Evolutionary conservation across 2,888 invertebrate species (phyloP).

Genomic region (Alitta virens): DNA sequence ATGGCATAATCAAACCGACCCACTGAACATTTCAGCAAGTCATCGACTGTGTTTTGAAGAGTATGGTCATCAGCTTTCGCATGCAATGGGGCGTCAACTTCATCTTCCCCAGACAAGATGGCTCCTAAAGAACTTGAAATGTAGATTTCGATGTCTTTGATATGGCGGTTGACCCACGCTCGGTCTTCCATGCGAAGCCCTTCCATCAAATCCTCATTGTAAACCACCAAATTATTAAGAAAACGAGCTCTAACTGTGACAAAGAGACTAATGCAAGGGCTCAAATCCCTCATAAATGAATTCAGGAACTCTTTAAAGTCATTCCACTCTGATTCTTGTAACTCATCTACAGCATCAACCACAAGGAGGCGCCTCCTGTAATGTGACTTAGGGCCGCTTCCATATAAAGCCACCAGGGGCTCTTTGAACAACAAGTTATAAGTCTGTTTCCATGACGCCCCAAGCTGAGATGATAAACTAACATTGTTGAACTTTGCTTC

Average conservation of each 20-base stretch:
- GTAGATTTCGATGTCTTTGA: conserved; percentile 29
- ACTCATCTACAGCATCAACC: conserved; percentile 23
- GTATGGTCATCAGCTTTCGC: conserved; percentile 26
- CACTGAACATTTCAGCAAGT: conserved; percentile 24
- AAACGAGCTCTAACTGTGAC: conserved; percentile 12
- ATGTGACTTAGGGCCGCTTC: neutral
- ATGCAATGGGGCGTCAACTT: conserved; percentile 18
- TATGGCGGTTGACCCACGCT: conserved; percentile 20
- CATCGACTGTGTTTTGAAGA: conserved; percentile 26
- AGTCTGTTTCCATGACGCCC: conserved; percentile 10
- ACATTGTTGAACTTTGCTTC: conserved; percentile 12
- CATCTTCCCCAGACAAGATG: conserved; percentile 28
- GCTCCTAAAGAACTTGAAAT: conserved; percentile 22
- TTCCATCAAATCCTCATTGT: conserved; percentile 15
- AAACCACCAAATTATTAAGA: conserved; percentile 5
- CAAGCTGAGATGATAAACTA: neutral
- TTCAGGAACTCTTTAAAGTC: conserved; percentile 14
- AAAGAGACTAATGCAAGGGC: conserved; percentile 14
- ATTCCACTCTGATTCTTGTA: conserved; percentile 8
- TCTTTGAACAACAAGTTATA: conserved; percentile 20
- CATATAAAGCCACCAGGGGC: conserved; percentile 22
- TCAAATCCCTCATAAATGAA: conserved; percentile 13
- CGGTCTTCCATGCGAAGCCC: conserved; percentile 21
- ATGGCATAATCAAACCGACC: conserved; percentile 29
- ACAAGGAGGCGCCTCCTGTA: conserved; percentile 12